These are phyloP conservation scores for Coelopa pilipes DNA, from an alignment of 2,888 invertebrate species.

Conservation along the genomic window DNA sequence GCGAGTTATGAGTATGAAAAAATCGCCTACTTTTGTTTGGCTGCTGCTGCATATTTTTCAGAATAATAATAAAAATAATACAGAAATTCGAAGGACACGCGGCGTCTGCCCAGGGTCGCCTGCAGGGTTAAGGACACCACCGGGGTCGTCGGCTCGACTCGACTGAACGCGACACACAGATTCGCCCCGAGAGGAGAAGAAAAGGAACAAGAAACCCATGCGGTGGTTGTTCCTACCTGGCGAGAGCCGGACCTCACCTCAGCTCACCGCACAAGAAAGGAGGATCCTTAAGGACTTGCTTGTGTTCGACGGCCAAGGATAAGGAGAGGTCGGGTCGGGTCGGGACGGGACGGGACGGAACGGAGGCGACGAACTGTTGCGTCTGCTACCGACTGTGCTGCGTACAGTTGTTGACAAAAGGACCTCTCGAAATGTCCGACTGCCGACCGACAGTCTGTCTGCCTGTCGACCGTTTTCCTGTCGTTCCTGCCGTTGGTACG, in stretches of 20 bases:
- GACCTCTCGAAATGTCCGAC: conserved; percentile 19
- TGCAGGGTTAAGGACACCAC: too few species aligned
- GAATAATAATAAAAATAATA: background rate
- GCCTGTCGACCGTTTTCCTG: background rate
- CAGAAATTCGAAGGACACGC: background rate
- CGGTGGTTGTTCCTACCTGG: conserved; percentile 29
- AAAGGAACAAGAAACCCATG: conserved; percentile 6
- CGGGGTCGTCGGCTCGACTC: too few species aligned
- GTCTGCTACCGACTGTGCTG: conserved; percentile 29
- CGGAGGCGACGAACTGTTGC: background rate
- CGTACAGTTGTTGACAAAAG: conserved; percentile 45
- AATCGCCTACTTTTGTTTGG: too few species aligned
- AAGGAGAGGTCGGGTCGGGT: background rate
- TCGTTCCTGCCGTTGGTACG: too few species aligned
- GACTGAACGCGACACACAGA: too few species aligned
- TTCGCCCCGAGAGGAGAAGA: background rate
- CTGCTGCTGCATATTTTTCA: too few species aligned
- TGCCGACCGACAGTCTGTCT: background rate
- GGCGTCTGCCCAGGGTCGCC: background rate
- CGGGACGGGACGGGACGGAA: background rate
- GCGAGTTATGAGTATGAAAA: too few species aligned
- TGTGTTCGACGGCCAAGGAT: background rate
- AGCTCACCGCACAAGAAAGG: too few species aligned
- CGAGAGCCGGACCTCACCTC: background rate
- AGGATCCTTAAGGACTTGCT: conserved; percentile 23